phyloP scores from a whole-genome alignment of 2,113 vertebrate species.

The Erythrocebus patas region DNA sequence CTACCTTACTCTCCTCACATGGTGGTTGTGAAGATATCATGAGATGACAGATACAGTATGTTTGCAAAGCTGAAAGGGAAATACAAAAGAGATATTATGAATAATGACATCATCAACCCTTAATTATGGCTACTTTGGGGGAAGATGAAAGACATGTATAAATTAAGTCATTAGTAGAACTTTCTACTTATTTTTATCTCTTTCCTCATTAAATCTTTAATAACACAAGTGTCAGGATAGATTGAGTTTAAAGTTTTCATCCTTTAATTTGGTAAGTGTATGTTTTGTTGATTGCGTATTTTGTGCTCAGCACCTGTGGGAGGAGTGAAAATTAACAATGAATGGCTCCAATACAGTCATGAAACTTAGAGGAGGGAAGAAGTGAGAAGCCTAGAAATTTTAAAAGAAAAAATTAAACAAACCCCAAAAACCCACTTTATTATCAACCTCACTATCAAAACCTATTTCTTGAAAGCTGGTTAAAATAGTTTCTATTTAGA shows the following conservation, averaged over 20 bases:
- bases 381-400: background rate
- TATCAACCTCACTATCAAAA: background rate
- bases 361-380: background rate
- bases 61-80: slow-evolving; percentile 60
- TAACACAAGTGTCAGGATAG: background rate
- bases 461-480: background rate
- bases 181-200: slow-evolving; percentile 46
- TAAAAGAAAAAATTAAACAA: background rate
- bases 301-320: background rate
- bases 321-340: background rate
- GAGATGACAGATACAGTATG: background rate
- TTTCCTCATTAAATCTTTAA: slow-evolving; percentile 59
- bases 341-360: background rate
- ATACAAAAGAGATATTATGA: slow-evolving; percentile 42
- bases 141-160: slow-evolving; percentile 63
- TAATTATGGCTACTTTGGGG: slow-evolving; percentile 55
- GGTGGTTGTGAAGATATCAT: background rate
- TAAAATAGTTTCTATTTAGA: background rate
- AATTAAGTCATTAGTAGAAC: slow-evolving; percentile 50
- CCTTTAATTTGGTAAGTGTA: slow-evolving; percentile 4
- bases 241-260: slow-evolving; percentile 11
- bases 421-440: background rate
- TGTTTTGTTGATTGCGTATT: background rate
- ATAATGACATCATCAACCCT: background rate
- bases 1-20: background rate